phyloP scores from a whole-genome alignment of 2,113 vertebrate genomes.

The Ophthalmolycus amberensis region DNA sequence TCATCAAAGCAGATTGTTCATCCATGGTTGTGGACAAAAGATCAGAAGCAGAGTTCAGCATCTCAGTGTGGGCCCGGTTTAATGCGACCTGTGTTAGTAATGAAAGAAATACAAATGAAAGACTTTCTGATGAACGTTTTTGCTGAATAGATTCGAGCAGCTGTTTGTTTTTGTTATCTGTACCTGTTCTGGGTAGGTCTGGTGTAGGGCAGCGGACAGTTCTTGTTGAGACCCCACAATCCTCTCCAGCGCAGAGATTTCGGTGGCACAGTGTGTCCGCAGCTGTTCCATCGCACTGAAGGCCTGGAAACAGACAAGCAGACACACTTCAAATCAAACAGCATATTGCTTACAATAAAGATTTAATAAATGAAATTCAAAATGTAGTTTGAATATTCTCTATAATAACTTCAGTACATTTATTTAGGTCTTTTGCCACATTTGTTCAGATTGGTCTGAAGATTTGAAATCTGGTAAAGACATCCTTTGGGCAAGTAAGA shows the following conservation, averaged over 20 bases:
- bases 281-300: conserved; percentile 83
- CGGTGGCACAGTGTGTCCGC: conserved; percentile 76
- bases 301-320: conserved; percentile 73
- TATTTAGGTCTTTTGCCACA: not conserved
- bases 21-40: conserved; percentile 73
- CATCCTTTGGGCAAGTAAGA: no score
- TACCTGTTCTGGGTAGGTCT: conserved; percentile 85
- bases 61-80: conserved; percentile 60
- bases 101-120: not conserved
- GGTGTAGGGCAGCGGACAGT: conserved; percentile 80
- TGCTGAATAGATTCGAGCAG: not conserved
- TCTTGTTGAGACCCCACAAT: conserved; percentile 80
- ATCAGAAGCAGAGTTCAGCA: conserved; percentile 58
- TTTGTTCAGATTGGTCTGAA: no score
- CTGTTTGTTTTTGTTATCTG: not conserved
- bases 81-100: conserved; percentile 71
- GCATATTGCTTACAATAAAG: not conserved
- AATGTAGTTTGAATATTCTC: not conserved
- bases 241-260: conserved; percentile 82
- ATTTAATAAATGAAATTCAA: not conserved
- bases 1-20: conserved; percentile 80
- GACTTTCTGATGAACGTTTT: not conserved
- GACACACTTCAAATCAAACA: not conserved
- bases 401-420: not conserved
- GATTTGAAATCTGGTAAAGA: no score